Evolutionary conservation across 1,140 invertebrate genomes (phyloP).

Genomic region (Drosophila erecta): DNA sequence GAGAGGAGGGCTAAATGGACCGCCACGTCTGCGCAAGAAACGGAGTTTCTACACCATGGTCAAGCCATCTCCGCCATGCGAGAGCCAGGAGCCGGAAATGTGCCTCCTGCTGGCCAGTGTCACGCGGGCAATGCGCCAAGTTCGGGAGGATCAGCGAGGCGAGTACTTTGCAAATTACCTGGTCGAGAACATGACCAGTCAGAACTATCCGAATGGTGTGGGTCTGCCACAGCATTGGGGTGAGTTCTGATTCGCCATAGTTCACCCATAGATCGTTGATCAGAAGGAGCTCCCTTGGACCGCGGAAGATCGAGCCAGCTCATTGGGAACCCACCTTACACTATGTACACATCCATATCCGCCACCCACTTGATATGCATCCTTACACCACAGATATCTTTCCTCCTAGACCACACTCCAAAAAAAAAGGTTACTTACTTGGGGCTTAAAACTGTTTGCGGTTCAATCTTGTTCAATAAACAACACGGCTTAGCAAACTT

Average conservation of each 20-base stretch:
- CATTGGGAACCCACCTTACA: not conserved
- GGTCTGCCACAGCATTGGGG: slow-evolving; percentile 65
- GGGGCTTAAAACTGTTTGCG: not conserved
- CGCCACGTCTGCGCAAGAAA: slow-evolving; percentile 46
- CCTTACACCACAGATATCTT: too few relatives aligned
- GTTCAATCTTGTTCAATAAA: slow-evolving; percentile 10
- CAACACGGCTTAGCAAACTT: not conserved
- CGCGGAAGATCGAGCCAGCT: not conserved
- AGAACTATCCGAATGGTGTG: slow-evolving; percentile 64
- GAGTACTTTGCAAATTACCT: slow-evolving; percentile 65
- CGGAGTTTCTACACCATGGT: slow-evolving; percentile 57
- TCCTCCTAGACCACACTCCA: too few relatives aligned
- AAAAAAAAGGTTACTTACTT: not conserved
- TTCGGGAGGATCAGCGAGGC: slow-evolving; percentile 34
- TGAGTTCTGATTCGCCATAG: slow-evolving; percentile 41
- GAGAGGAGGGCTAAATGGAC: slow-evolving; percentile 2
- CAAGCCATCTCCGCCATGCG: slow-evolving; percentile 13
- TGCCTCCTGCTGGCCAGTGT: slow-evolving; percentile 48
- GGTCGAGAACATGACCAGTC: slow-evolving; percentile 57
- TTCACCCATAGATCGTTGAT: too few relatives aligned
- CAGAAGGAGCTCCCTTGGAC: not conserved
- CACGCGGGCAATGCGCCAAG: slow-evolving; percentile 33
- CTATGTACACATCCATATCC: not conserved
- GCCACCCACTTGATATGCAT: too few relatives aligned
- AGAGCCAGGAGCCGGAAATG: slow-evolving; percentile 34